Base-by-base conservation (phyloP, 2,797 vertebrate species). In the Rhadinocentrus ornatus region DNA sequence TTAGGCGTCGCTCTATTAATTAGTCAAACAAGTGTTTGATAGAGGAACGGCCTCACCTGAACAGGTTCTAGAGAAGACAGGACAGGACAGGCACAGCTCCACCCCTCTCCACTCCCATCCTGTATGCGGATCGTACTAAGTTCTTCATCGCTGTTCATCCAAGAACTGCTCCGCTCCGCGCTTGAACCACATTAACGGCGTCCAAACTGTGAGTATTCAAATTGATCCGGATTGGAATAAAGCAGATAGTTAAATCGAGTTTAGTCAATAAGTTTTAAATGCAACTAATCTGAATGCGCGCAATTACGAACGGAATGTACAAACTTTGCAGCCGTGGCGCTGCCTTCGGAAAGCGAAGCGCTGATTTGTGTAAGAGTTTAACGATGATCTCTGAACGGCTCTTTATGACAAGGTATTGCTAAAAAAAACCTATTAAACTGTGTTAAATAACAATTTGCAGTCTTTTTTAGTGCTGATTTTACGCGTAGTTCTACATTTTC, bases 1-100 rank as follows among this genome's bases (percentile, higher is more conserved):
- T 22, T 10, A 2, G 4, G n/a, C 10, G 3, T 29, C 2, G 6
- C 6, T 4, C 0, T 2, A 6, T n/a, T 44, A 15, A 63, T n/a
- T 41, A 3, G 41, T 22, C 13, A 20, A 66, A 65, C 46, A 15
- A 2, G 37, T 66, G 1, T 62, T 3, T 16, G 10, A 15, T 20
- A 10, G 27, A 34, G 26, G 9, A 1, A 22, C 20, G 20, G 26
- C 81, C 88, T 75, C 90, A 93, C 92, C 90, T 92, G 86, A 66
- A 54, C 81, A 86, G 68, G 79, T 78, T 59, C 12, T 1, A 3
- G 32, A 11, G 34, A 20, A 39, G 61, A 58, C 57, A 27, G 6
- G 22, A 27, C 44, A 20, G 1, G 22, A 11, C 27, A 7, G 12
- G 0, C 1, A 39, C 65, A 62, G 32, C 90, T 89, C 91, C 91